These are phyloP conservation scores for Agriopis aurantiaria DNA, from an alignment of 2,888 invertebrate species.

Conservation along the genomic window DNA sequence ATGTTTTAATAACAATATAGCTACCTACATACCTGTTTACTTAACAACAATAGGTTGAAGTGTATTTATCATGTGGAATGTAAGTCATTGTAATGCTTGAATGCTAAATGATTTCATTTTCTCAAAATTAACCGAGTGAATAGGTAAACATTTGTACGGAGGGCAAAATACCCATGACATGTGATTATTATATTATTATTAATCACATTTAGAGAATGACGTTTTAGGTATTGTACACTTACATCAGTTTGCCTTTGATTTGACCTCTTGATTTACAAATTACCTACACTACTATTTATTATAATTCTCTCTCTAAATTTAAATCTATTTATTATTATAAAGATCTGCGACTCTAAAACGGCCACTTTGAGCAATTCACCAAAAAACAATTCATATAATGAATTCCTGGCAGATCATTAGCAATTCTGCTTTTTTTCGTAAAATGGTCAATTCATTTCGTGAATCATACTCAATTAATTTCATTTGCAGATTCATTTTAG, in stretches of 20 bases:
- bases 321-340: no score
- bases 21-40: neutral
- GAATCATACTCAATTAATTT: no score
- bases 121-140: neutral
- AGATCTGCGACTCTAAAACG: no score
- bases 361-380: no score
- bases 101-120: conserved; percentile 2
- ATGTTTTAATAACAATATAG: no score
- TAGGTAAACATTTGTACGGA: neutral
- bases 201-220: neutral
- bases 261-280: neutral
- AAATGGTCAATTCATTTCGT: no score
- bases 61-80: neutral
- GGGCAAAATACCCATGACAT: conserved; percentile 3
- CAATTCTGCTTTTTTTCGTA: no score
- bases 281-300: neutral
- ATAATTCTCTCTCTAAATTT: no score
- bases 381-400: no score
- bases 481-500: no score
- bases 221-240: neutral
- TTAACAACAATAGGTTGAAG: neutral
- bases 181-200: conserved; percentile 8
- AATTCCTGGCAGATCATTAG: no score
- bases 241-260: no score
- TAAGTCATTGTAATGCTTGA: neutral